These are phyloP conservation scores for Neoitamus cyanurus DNA, from an alignment of 2,888 invertebrate genomes.

Conservation along the genomic window DNA sequence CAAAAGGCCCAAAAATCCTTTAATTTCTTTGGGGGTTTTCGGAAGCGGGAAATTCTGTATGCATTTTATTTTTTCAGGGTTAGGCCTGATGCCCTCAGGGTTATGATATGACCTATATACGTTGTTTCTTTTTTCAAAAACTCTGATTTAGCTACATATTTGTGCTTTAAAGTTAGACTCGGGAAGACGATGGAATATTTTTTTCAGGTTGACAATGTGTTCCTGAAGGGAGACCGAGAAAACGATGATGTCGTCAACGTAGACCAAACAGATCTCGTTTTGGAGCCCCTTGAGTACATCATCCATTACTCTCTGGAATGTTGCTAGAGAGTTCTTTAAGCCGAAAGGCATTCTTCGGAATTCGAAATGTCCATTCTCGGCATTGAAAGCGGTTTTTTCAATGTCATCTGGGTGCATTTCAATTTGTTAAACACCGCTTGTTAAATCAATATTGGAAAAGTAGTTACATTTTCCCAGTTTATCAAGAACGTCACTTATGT, in stretches of 20 bases:
- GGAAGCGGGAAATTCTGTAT: neutral
- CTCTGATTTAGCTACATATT: neutral
- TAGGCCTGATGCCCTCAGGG: neutral
- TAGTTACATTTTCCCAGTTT: neutral
- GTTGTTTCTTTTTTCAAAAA: neutral
- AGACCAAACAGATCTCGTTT: constrained; percentile 40
- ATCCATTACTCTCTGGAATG: constrained; percentile 39
- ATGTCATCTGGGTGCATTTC: constrained; percentile 4
- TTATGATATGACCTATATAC: neutral
- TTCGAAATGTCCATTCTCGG: neutral
- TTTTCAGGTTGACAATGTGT: constrained; percentile 50
- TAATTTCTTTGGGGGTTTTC: neutral
- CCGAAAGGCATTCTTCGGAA: constrained; percentile 32
- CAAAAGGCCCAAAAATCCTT: neutral
- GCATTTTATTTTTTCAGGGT: neutral
- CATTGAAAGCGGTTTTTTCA: neutral
- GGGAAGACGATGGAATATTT: neutral
- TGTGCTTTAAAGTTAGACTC: constrained; percentile 16
- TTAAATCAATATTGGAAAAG: neutral
- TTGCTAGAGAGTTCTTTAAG: constrained; percentile 24
- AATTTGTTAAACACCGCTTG: neutral
- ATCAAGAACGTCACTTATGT: neutral
- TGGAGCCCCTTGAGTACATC: neutral
- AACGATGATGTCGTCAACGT: constrained; percentile 57
- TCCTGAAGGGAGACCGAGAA: constrained; percentile 56